phyloP scores from a whole-genome alignment of 2,888 invertebrate species.

The Belgica antarctica region DNA sequence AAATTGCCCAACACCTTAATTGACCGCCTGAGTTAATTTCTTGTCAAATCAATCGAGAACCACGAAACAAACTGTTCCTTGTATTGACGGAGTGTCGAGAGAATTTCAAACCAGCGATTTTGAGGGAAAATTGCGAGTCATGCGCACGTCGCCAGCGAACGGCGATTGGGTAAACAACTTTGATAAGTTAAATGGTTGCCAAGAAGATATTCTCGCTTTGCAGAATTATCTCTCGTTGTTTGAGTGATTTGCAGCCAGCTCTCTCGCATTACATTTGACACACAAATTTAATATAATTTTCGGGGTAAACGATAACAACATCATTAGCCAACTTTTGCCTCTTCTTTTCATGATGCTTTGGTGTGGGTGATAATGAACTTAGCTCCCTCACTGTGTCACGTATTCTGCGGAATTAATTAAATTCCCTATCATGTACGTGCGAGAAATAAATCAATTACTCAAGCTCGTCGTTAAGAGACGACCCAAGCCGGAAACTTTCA shows the following conservation, averaged over 20 bases:
- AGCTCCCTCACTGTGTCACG: slow-evolving; percentile 36
- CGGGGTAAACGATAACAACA: slow-evolving; percentile 41
- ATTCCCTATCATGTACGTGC: slow-evolving; percentile 35
- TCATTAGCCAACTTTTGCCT: too few relatives aligned
- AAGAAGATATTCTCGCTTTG: slow-evolving; percentile 28
- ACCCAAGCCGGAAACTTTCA: neutral
- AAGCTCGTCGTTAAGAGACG: neutral
- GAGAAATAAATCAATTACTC: neutral
- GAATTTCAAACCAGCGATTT: neutral
- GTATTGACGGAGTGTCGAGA: too few relatives aligned
- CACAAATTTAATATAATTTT: slow-evolving; percentile 44
- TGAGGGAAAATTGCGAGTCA: neutral
- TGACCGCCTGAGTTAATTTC: neutral
- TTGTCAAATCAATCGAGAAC: neutral
- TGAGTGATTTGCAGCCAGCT: slow-evolving; percentile 29
- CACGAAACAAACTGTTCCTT: neutral
- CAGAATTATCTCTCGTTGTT: neutral
- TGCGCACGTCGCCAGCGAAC: slow-evolving; percentile 27
- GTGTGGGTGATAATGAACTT: slow-evolving; percentile 31
- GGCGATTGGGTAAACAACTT: slow-evolving; percentile 40
- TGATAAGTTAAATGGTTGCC: slow-evolving; percentile 43
- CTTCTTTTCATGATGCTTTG: slow-evolving; percentile 24
- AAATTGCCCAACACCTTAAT: slow-evolving; percentile 15
- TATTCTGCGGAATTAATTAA: slow-evolving; percentile 41
- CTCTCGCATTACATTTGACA: slow-evolving; percentile 13